phyloP scores from a whole-genome alignment of 2,888 invertebrate genomes.

The Spilarctia lutea region DNA sequence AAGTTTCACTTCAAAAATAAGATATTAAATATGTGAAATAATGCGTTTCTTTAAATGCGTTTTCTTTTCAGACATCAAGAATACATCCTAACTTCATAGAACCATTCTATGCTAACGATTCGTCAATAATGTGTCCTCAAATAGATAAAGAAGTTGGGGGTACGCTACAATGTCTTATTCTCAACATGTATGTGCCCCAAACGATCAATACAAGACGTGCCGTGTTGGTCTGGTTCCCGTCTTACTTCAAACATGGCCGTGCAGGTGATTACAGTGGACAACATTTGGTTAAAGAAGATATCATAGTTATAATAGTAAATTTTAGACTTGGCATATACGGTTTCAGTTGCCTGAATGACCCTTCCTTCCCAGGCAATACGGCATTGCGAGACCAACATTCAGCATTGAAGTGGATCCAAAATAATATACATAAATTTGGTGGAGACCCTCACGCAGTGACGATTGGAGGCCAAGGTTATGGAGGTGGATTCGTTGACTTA shows the following conservation, averaged over 20 bases:
- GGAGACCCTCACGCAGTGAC: conserved; percentile 66
- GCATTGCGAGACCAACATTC: conserved; percentile 70
- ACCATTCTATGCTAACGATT: conserved; percentile 57
- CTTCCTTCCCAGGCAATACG: conserved; percentile 62
- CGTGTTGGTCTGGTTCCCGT: conserved; percentile 75
- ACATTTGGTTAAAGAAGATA: conserved; percentile 59
- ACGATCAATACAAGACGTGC: conserved; percentile 51
- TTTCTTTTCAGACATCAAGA: conserved; percentile 7
- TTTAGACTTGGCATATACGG: conserved; percentile 74
- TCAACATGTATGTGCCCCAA: conserved; percentile 56
- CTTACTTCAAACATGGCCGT: conserved; percentile 69
- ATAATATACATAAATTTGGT: conserved; percentile 68
- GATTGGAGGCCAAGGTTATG: conserved; percentile 71
- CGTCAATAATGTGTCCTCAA: conserved; percentile 57
- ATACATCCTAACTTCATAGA: conserved; percentile 43
- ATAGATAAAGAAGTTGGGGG: conserved; percentile 32
- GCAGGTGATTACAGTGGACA: conserved; percentile 63
- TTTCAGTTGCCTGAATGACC: conserved; percentile 68
- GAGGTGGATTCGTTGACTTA: conserved; percentile 65
- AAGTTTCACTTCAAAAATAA: no score
- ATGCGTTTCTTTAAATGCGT: no score
- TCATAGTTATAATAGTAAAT: conserved; percentile 64
- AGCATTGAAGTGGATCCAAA: conserved; percentile 68
- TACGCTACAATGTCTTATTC: conserved; percentile 54
- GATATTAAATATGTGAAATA: background rate